Evolutionary conservation across 2,888 invertebrate species (phyloP).

Genomic region (Hemaris fuciformis): DNA sequence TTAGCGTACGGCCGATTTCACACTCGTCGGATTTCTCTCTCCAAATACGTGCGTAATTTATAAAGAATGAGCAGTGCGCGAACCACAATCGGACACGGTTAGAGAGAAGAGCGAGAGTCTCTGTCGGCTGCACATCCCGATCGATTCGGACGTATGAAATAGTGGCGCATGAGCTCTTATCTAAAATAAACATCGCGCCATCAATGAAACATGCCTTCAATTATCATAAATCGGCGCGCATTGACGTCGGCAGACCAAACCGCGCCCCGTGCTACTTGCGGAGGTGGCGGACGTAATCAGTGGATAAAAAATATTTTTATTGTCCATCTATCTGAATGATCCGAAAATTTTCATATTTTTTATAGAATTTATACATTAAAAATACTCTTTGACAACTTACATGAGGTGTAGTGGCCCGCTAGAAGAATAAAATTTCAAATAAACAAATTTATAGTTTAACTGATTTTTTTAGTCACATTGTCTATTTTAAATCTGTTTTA

Average conservation of each 20-base stretch:
- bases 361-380: background rate
- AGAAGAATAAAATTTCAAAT: no score
- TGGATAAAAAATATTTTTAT: background rate
- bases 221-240: slow-evolving; percentile 79
- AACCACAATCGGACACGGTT: slow-evolving; percentile 64
- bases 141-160: slow-evolving; percentile 77
- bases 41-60: slow-evolving; percentile 68
- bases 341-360: background rate
- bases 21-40: slow-evolving; percentile 57
- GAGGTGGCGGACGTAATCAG: slow-evolving; percentile 32
- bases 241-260: slow-evolving; percentile 70
- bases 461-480: no score
- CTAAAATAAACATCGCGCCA: slow-evolving; percentile 81
- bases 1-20: slow-evolving; percentile 61
- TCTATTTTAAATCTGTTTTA: no score
- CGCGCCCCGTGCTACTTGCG: slow-evolving; percentile 58
- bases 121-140: slow-evolving; percentile 73
- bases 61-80: slow-evolving; percentile 58
- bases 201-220: slow-evolving; percentile 80
- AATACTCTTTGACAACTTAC: no score
- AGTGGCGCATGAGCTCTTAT: slow-evolving; percentile 74
- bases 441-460: no score
- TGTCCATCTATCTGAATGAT: background rate
- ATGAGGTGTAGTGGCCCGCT: no score
- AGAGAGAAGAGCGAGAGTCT: slow-evolving; percentile 44